A percentile compares a stretch with the other conserved stretches of the same genome.
Conservation (phyloP, 2,797 vertebrate species). For the Rhabdomys pumilio region DNA sequence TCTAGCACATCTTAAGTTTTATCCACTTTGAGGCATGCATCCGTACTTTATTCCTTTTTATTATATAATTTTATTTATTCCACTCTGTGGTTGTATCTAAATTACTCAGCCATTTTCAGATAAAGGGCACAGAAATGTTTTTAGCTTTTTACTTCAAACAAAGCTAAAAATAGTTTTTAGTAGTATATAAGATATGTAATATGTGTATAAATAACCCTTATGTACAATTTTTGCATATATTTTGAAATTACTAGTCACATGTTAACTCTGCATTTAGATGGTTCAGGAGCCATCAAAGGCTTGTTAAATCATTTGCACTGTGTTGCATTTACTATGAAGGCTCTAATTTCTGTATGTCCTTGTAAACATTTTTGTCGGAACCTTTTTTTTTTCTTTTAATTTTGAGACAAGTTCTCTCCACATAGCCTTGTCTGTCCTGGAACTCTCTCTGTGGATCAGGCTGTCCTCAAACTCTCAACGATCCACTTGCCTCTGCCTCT, state of each 20-base stretch:
- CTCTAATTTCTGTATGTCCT: background rate
- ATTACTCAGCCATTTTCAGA: background rate
- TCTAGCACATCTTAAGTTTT: background rate
- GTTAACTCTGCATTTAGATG: background rate
- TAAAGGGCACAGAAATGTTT: background rate
- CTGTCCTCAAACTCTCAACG: background rate
- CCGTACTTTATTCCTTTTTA: background rate
- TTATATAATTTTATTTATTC: background rate
- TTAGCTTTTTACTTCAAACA: background rate
- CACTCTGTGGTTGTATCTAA: background rate
- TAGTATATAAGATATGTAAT: background rate
- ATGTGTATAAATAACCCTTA: background rate
- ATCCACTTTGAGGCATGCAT: background rate
- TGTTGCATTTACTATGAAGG: background rate
- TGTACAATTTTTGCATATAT: background rate
- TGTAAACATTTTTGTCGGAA: background rate
- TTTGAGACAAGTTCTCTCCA: background rate
- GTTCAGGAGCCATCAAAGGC: background rate
- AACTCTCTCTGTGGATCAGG: background rate
- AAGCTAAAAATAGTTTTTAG: background rate
- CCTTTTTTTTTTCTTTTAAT: background rate
- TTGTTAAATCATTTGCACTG: background rate
- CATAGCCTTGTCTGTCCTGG: background rate
- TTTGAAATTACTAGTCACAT: conserved; percentile 1
- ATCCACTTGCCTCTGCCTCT: background rate